Percentiles rank a stretch among this genome's conserved stretches.
Conservation (phyloP, 2,113 vertebrate species). For the Nicator chloris region DNA sequence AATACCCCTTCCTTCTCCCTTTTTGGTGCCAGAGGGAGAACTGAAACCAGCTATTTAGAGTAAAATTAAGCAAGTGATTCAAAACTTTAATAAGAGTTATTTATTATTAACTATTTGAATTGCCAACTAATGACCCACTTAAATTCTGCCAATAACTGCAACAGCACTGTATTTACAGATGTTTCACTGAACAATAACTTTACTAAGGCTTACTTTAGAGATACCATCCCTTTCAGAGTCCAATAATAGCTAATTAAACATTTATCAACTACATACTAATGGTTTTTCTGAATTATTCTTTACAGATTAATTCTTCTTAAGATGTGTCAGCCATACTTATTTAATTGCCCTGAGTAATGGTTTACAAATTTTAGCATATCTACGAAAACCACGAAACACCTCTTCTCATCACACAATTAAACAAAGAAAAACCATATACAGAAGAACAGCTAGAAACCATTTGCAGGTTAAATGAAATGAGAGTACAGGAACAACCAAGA, state of each 20-base stretch:
- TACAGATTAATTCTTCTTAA: not conserved
- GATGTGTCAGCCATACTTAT: not conserved
- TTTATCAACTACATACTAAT: not conserved
- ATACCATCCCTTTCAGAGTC: not conserved
- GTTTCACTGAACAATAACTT: not conserved
- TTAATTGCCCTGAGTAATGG: not conserved
- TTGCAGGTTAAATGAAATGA: not conserved
- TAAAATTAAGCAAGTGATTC: not conserved
- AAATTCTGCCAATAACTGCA: not conserved
- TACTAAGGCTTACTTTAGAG: not conserved
- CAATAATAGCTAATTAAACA: not conserved
- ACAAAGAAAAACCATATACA: not conserved
- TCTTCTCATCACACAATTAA: not conserved
- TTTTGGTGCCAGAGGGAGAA: not conserved
- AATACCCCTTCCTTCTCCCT: not conserved
- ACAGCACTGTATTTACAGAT: not conserved
- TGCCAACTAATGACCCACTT: not conserved
- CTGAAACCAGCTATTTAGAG: not conserved
- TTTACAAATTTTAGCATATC: not conserved
- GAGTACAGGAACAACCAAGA: not conserved
- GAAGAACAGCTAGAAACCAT: not conserved
- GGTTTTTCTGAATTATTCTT: not conserved
- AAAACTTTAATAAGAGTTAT: not conserved
- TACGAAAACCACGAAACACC: not conserved
- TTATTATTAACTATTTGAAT: not conserved